Base-by-base conservation (phyloP, 2,888 invertebrate species). In the Electrophaes corylata region DNA sequence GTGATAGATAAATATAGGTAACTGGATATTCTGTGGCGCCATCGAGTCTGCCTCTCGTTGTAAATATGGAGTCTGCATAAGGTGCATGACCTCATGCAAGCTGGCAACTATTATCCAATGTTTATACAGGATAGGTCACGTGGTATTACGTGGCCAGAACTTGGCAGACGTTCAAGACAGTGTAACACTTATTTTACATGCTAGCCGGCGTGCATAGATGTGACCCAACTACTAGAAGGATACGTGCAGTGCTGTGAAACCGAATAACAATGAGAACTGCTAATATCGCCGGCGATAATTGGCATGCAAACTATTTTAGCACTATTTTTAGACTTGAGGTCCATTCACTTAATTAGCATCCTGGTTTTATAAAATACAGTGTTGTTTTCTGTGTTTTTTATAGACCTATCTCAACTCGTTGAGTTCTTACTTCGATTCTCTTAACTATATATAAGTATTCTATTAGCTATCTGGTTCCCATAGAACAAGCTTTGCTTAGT, bases 151-250 rank as follows among this genome's bases (percentile, higher is more conserved):
- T 81, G 78, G 73, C 78, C 70, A 71, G 73, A 69, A 72, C 78
- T 85, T 90, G 89, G 90, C 87, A 84, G 69, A 71, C 59, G 75
- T 76, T 84, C 88, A 89, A 81, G 70, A 75, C 68, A 77, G 74
- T 79, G 80, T 76, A 82, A 77, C 72, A 80, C 79, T 81, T 78
- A 81, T 80, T 84, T 78, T 79, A 86, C 83, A 88, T 88, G 83
- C 85, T 76, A 73, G 74, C 65, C 72, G 70, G 71, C 77, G 67
- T 72, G 71, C 76, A 74, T 75, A 78, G 76, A 79, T 81, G 79
- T 75, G 81, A 81, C 80, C 80, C 77, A 79, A 77, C 79, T 73
- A 76, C 71, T 76, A 72, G 75, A 76, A 81, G 78, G 80, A 78
- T 76, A 72, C 75, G 76, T 81, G 84, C 76, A 79, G 72, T 66